Evolutionary conservation across 2,113 vertebrate genomes (phyloP), one percentile per base, ranked within the genome.

Genomic region (Cavia porcellus): DNA sequence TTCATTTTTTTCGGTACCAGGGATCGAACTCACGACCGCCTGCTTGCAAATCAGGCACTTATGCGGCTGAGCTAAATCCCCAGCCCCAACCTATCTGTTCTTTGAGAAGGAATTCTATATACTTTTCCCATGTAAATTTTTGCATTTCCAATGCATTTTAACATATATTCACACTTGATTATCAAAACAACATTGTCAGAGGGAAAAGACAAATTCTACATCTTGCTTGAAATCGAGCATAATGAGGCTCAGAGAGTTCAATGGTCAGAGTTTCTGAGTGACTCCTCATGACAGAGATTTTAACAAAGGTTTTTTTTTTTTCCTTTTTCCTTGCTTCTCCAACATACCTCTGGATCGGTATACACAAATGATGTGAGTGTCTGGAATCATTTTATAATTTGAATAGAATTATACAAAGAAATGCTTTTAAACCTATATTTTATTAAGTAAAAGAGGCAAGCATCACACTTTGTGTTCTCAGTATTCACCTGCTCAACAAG

Each of bases 171-270:
- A 38, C 50, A 68, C 74, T 75, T 94, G 38, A 92, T 93, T 42
- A 28, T 74, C 38, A 77, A 1, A 38, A 79, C 35, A 89, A 79
- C 15, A 11, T 57, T 47, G 24, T 45, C 6, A 74, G 45, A 35
- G 13, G 79, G 42, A 22, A 68, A 86, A 62, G 45, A 22, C 45
- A 81, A n/a, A 62, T 86, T 59, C 30, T 74, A 86, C 3, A 81
- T 96, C 2, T 64, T 93, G 1, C 79, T 86, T 93, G 19, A 81
- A 89, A 79, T 61, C 93, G 47, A 88, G n/a, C 85, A 90, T 7
- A 42, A 14, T 47, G 30, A 79, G 50, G 4, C 5, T 93, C 55
- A 90, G 61, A 77, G 55, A 79, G 64, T 86, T n/a, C 14, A 52
- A 8, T 30, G 66, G 47, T 55, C 45, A 30, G 11, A 88, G 15